These are phyloP conservation scores for Azemiops feae DNA, from an alignment of 2,113 vertebrate genomes.

Conservation along the genomic window DNA sequence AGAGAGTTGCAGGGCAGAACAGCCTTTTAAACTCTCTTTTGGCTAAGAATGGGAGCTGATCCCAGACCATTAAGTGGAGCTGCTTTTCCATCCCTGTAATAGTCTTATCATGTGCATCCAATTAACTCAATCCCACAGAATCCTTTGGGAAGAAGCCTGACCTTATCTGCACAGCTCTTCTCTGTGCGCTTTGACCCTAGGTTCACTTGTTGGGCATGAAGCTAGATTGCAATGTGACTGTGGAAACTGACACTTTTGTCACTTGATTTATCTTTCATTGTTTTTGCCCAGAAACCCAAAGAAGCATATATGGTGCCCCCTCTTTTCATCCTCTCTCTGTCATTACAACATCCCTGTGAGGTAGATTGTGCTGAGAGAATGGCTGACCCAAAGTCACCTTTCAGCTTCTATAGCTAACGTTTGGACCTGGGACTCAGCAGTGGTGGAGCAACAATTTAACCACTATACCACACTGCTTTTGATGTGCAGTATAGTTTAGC, in stretches of 20 bases:
- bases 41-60: neutral
- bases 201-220: neutral
- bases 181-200: neutral
- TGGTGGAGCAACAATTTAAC: neutral
- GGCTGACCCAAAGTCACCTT: neutral
- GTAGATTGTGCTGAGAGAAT: neutral
- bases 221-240: neutral
- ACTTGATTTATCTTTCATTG: neutral
- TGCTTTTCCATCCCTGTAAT: neutral
- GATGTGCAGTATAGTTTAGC: neutral
- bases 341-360: neutral
- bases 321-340: neutral
- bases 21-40: neutral
- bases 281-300: neutral
- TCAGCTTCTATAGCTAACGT: neutral
- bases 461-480: neutral
- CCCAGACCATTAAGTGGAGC: neutral
- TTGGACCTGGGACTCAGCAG: neutral
- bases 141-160: neutral
- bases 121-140: neutral
- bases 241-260: neutral
- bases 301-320: neutral
- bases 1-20: neutral
- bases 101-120: neutral
- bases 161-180: neutral